These are phyloP conservation scores for Fragum whitleyi DNA, from an alignment of 2,888 invertebrate species.

Conservation along the genomic window DNA sequence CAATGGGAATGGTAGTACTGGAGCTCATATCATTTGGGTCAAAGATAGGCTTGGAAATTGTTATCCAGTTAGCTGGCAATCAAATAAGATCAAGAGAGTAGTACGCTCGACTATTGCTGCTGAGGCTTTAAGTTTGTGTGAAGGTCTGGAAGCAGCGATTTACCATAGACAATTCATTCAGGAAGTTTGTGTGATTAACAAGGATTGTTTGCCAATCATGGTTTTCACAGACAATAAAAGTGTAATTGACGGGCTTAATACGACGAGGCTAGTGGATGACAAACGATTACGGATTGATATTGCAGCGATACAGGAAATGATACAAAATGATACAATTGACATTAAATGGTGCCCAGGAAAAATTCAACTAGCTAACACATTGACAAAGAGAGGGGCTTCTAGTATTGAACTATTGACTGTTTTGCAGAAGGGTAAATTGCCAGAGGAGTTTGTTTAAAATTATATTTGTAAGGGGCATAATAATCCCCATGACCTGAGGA, in stretches of 20 bases:
- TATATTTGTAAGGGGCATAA: too few species aligned
- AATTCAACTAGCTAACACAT: conserved; percentile 34
- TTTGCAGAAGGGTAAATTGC: too few species aligned
- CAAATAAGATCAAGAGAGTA: conserved; percentile 57
- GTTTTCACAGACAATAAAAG: conserved; percentile 47
- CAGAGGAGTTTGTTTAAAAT: too few species aligned
- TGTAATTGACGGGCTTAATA: conserved; percentile 45
- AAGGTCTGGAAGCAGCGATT: conserved; percentile 32
- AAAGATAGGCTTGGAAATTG: conserved; percentile 44
- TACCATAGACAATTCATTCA: conserved; percentile 31
- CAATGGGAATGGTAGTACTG: conserved; percentile 54
- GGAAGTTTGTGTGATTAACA: conserved; percentile 11
- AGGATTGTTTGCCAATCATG: background rate
- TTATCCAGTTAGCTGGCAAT: conserved; percentile 56
- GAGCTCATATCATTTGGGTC: conserved; percentile 48
- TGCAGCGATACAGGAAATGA: conserved; percentile 40
- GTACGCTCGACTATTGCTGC: conserved; percentile 63
- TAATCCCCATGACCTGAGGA: too few species aligned
- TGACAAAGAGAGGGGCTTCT: conserved; percentile 41
- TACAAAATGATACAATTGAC: conserved; percentile 16
- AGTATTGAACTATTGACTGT: conserved; percentile 29
- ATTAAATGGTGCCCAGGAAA: conserved; percentile 42
- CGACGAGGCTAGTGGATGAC: conserved; percentile 53
- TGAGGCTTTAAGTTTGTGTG: conserved; percentile 53
- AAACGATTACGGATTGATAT: conserved; percentile 52